Base-by-base conservation (phyloP, 2,888 invertebrate genomes). In the Rhorus exstirpatorius region DNA sequence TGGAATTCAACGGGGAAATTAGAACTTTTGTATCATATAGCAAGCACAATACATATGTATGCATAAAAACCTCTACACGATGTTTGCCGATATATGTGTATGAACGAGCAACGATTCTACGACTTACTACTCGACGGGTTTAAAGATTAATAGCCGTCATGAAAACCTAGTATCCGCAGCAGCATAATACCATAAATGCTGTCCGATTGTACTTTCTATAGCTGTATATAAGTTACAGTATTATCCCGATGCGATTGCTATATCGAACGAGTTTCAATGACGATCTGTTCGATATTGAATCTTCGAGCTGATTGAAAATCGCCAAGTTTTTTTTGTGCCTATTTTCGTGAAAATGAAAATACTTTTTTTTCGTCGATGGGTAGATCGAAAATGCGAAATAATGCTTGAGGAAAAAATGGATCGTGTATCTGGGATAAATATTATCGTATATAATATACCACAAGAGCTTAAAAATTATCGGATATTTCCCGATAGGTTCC, bases 21-120 rank as follows among this genome's bases (percentile, higher is more conserved):
- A 79, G 79, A 82, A 82, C 82, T 82, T 82, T 60, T 82, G 75
- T 79, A 71, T 79, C 51, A 79, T 79, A 82, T 63, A 65, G 63
- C 58, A 31, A 72, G 26, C 46, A 35, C 63, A 51, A 82, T 65
- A 65, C 63, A 41, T 31, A 46, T 60, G 31, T 58, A 21, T 12
- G 35, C 19, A 17, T 58, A 49, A 10, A 38, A 35, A 53, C 38
- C 35, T 55, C 49, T 21, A 44, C 14, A 26, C 35, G 70, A 70
- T 75, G 61, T 51, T 61, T 61, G 24, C 14, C 51, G 61, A 65
- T 55, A 65, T 44, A 46, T 65, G 41, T 53, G 41, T 63, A 74
- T 31, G 41, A 67, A 44, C 55, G 55, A 24, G 6, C 46, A 76
- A 58, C 55, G 51, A 81, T 74, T 68, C 74, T 41, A 53, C 60